Evolutionary conservation across 1,140 invertebrate species (phyloP).

Genomic region (Lordiphosa mommai): DNA sequence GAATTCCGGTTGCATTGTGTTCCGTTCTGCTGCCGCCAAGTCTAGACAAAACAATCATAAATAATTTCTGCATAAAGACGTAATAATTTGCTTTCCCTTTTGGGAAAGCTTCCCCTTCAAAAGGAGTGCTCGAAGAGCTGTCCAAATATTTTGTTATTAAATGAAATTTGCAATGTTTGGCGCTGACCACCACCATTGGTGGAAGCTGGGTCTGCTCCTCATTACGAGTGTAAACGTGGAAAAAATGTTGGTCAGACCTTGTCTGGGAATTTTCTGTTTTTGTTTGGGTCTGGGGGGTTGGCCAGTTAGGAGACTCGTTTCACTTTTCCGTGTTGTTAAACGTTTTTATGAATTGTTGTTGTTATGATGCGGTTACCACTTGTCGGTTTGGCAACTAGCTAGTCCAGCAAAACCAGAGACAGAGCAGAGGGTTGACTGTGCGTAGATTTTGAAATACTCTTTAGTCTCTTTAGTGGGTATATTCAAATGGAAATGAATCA

Average conservation of each 20-base stretch:
- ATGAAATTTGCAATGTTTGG: slow-evolving; percentile 73
- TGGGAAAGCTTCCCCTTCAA: slow-evolving; percentile 2
- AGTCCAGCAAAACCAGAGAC: not conserved
- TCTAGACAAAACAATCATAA: slow-evolving; percentile 77
- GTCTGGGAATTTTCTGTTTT: slow-evolving; percentile 71
- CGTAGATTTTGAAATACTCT: not conserved
- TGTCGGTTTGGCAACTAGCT: slow-evolving; percentile 32
- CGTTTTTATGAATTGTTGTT: slow-evolving; percentile 70
- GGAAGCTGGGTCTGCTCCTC: slow-evolving; percentile 38
- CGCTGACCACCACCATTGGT: slow-evolving; percentile 40
- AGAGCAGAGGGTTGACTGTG: not conserved
- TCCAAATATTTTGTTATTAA: slow-evolving; percentile 76
- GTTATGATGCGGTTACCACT: slow-evolving; percentile 37
- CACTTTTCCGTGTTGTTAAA: slow-evolving; percentile 73
- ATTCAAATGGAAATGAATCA: no score
- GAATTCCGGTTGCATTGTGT: slow-evolving; percentile 72
- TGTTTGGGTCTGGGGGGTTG: slow-evolving; percentile 14
- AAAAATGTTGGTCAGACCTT: slow-evolving; percentile 11
- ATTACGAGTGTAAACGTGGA: slow-evolving; percentile 54
- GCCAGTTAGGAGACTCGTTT: slow-evolving; percentile 18
- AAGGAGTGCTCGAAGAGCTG: slow-evolving; percentile 7
- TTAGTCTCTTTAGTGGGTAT: no score
- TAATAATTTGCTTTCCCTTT: slow-evolving; percentile 56
- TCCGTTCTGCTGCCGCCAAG: slow-evolving; percentile 39
- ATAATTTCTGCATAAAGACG: slow-evolving; percentile 75